phyloP scores from a whole-genome alignment of 1,140 invertebrate species.

The Bombus breviceps region DNA sequence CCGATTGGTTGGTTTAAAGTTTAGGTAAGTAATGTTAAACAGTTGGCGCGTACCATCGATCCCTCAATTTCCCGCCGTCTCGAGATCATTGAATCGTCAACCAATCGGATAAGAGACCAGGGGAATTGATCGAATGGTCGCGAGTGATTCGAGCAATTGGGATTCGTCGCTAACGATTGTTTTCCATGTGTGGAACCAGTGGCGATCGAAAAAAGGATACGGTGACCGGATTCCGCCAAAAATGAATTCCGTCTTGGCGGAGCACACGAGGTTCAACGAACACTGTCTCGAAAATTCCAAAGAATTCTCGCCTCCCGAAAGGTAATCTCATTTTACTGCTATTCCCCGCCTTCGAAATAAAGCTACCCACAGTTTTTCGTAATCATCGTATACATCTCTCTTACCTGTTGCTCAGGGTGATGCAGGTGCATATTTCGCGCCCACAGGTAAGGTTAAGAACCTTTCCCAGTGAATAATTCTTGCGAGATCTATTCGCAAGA shows the following conservation, averaged over 20 bases:
- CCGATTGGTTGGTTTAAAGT: not conserved
- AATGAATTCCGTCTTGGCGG: constrained; percentile 65
- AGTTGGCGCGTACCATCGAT: constrained; percentile 16
- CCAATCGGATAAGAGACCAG: constrained; percentile 34
- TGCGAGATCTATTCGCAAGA: not conserved
- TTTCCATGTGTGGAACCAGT: constrained; percentile 29
- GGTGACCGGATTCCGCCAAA: constrained; percentile 59
- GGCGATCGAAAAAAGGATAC: constrained; percentile 50
- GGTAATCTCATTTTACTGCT: constrained; percentile 46
- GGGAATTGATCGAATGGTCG: constrained; percentile 17
- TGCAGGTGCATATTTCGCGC: constrained; percentile 50
- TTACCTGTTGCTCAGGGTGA: constrained; percentile 63
- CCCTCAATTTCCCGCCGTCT: constrained; percentile 26
- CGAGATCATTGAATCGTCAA: not conserved
- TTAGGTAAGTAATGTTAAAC: not conserved
- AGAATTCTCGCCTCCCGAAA: constrained; percentile 62
- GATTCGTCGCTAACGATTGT: constrained; percentile 46
- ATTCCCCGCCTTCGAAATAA: not conserved
- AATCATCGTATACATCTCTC: not conserved
- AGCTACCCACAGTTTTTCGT: not conserved
- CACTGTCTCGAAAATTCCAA: constrained; percentile 44
- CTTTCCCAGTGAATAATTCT: not conserved
- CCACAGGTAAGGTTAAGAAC: constrained; percentile 67
- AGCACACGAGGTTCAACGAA: constrained; percentile 44
- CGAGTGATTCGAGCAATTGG: constrained; percentile 45